Conservation (phyloP, 1,140 invertebrate genomes). For the Dendroctonus valens region DNA sequence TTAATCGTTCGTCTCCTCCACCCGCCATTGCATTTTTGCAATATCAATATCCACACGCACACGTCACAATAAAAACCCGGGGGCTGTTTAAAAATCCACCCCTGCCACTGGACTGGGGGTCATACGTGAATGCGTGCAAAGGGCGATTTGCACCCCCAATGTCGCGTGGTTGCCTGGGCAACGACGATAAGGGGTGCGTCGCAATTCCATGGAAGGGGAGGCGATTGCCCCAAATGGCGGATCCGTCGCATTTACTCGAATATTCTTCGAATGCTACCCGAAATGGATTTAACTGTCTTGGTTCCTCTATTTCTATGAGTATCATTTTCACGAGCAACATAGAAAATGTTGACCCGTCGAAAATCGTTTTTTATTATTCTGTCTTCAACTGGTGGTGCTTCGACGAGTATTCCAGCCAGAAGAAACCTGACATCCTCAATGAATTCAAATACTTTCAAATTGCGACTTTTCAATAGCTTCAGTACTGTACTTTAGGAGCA, state of each 20-base stretch:
- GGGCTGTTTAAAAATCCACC: conserved; percentile 15
- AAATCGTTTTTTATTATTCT: too few relatives aligned
- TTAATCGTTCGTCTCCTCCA: not conserved
- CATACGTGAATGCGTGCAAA: conserved; percentile 19
- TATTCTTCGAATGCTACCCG: not conserved
- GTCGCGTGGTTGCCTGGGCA: conserved; percentile 14
- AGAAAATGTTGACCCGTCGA: too few relatives aligned
- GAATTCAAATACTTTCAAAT: too few relatives aligned
- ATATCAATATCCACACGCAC: conserved; percentile 19
- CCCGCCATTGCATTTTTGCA: conserved; percentile 22
- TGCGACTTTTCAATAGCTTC: too few relatives aligned
- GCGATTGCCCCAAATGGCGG: conserved; percentile 15
- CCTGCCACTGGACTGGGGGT: conserved; percentile 9
- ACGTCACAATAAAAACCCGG: conserved; percentile 16
- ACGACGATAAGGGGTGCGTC: conserved; percentile 19
- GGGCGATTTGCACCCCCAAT: not conserved
- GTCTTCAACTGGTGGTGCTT: too few relatives aligned
- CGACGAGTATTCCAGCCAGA: too few relatives aligned
- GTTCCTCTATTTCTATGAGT: too few relatives aligned
- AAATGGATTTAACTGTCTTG: too few relatives aligned
- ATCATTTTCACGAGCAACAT: too few relatives aligned
- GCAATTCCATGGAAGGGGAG: not conserved
- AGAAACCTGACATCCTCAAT: too few relatives aligned
- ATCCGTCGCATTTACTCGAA: conserved; percentile 1
- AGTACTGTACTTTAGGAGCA: too few relatives aligned